Evolutionary conservation across 2,888 invertebrate species (phyloP).

Genomic region (Schrankia costaestrigalis): DNA sequence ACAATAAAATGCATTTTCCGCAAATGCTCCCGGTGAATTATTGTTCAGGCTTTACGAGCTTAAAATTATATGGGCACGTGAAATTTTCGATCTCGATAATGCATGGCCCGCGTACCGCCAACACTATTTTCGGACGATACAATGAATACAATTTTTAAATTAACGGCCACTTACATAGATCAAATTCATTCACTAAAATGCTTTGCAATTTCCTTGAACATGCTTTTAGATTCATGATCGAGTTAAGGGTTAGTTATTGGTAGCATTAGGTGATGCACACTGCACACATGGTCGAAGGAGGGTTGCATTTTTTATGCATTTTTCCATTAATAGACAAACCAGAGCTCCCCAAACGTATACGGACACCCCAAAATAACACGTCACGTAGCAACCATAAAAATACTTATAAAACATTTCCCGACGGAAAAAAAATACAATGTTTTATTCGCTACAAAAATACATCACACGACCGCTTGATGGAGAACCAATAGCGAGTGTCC

Average conservation of each 20-base stretch:
- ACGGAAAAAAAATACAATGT: slow-evolving; percentile 71
- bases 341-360: slow-evolving; percentile 40
- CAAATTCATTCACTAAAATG: slow-evolving; percentile 22
- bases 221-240: slow-evolving; percentile 18
- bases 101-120: slow-evolving; percentile 54
- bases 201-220: no score
- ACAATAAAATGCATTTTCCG: slow-evolving; percentile 82
- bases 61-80: slow-evolving; percentile 80
- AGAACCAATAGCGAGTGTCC: slow-evolving; percentile 74
- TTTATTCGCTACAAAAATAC: slow-evolving; percentile 78
- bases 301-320: slow-evolving; percentile 57
- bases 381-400: slow-evolving; percentile 73
- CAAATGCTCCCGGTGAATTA: slow-evolving; percentile 79
- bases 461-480: slow-evolving; percentile 76
- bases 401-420: slow-evolving; percentile 76
- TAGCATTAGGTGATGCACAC: slow-evolving; percentile 12
- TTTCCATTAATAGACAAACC: slow-evolving; percentile 47
- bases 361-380: slow-evolving; percentile 52
- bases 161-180: slow-evolving; percentile 31
- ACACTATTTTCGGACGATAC: slow-evolving; percentile 63
- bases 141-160: slow-evolving; percentile 34
- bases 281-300: slow-evolving; percentile 24
- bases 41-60: slow-evolving; percentile 78
- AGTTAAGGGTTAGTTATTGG: slow-evolving; percentile 8
- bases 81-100: slow-evolving; percentile 80